Percentiles rank a stretch among this genome's conserved stretches.
phyloP scores from a whole-genome alignment of 1,140 invertebrate genomes.

The Eueides isabella region DNA sequence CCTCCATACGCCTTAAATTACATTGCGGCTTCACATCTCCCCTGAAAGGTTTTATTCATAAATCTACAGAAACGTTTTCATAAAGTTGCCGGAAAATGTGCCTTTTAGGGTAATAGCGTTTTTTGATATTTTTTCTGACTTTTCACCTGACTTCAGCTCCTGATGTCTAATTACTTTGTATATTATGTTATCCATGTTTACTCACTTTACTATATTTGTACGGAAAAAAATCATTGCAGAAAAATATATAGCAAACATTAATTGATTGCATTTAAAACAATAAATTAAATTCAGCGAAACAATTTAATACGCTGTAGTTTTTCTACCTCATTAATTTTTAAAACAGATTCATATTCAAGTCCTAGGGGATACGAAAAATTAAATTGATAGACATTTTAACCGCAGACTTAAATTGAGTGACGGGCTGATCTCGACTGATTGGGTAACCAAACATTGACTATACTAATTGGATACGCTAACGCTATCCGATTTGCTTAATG shows the following conservation, averaged over 20 bases:
- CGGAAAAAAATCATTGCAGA: no score
- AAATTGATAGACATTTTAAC: conserved; percentile 33
- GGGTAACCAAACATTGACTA: conserved; percentile 75
- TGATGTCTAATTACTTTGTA: background rate
- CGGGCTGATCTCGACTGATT: conserved; percentile 57
- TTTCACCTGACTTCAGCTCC: conserved; percentile 21
- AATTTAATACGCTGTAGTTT: conserved; percentile 7
- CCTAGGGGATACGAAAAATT: conserved; percentile 21
- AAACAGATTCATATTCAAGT: conserved; percentile 12
- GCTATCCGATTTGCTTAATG: conserved; percentile 77
- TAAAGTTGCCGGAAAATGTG: conserved; percentile 73
- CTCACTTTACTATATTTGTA: no score
- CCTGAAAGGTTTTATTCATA: conserved; percentile 81
- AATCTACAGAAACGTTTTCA: conserved; percentile 79
- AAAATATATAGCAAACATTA: no score
- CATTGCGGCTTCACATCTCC: conserved; percentile 69
- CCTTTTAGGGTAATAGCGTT: conserved; percentile 61
- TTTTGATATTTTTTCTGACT: conserved; percentile 50
- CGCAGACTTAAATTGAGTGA: conserved; percentile 49
- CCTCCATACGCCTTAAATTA: conserved; percentile 76
- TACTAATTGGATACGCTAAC: conserved; percentile 73
- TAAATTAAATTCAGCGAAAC: conserved; percentile 10
- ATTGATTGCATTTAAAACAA: background rate
- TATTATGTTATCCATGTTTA: no score
- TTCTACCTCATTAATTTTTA: conserved; percentile 11